Evolutionary conservation across 2,888 invertebrate species (phyloP).

Genomic region (Cheilosia pagana): DNA sequence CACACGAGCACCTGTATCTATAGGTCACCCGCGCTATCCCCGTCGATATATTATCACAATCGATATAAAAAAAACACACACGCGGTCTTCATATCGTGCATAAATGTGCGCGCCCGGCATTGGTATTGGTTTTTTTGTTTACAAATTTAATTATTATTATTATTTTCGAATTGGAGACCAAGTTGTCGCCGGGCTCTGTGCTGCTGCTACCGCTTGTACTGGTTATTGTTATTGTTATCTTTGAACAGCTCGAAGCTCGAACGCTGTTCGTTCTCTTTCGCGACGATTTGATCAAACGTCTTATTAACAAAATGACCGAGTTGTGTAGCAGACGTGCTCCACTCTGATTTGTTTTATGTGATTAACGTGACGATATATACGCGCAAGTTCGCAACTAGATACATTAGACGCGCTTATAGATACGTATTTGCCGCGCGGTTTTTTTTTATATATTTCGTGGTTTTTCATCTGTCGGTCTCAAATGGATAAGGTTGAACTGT

Average conservation of each 20-base stretch:
- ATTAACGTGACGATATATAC: conserved; percentile 49
- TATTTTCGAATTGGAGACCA: conserved; percentile 68
- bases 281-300: conserved; percentile 66
- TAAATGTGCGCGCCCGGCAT: not conserved
- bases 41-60: not conserved
- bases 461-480: not conserved
- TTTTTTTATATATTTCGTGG: not conserved
- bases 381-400: conserved; percentile 29
- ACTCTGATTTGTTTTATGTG: conserved; percentile 60
- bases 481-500: conserved; percentile 63
- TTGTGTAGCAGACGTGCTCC: conserved; percentile 69
- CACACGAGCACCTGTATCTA: conserved; percentile 64
- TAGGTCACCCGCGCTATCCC: not conserved
- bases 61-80: conserved; percentile 12
- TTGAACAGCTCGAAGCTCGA: not conserved
- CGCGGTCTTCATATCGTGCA: not conserved
- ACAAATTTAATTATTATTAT: conserved; percentile 72
- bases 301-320: conserved; percentile 74
- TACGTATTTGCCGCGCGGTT: not conserved
- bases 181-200: conserved; percentile 60
- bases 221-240: conserved; percentile 46
- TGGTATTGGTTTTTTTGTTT: conserved; percentile 67
- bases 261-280: conserved; percentile 44
- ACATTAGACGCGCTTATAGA: not conserved
- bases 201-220: not conserved